Evolutionary conservation across 1,140 invertebrate genomes (phyloP).

Genomic region (Drosophila kohkoa): DNA sequence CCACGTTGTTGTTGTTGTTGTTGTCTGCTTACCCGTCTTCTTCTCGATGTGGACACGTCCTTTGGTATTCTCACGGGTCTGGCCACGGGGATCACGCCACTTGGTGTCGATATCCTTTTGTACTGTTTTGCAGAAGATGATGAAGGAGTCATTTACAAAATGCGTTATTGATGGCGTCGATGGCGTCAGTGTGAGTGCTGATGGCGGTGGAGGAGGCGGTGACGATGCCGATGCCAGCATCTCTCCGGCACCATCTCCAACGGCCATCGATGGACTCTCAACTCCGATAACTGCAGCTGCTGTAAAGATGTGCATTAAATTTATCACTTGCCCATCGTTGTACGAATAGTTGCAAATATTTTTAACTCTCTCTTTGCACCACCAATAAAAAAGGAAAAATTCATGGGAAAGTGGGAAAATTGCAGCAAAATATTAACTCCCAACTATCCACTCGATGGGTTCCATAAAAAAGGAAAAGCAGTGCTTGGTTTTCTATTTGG

Average conservation of each 20-base stretch:
- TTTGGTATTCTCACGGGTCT: conserved; percentile 76
- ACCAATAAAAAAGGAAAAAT: not conserved
- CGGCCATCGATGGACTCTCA: not conserved
- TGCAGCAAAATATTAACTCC: conserved; percentile 10
- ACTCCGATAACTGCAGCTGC: conserved; percentile 66
- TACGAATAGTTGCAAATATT: conserved; percentile 11
- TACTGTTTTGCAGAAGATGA: conserved; percentile 82
- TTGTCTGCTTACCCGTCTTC: conserved; percentile 68
- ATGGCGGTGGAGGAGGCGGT: conserved; percentile 14
- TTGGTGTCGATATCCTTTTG: conserved; percentile 80
- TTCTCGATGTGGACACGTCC: conserved; percentile 82
- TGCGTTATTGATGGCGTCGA: conserved; percentile 81
- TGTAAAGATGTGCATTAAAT: conserved; percentile 61
- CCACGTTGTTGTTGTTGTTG: not conserved
- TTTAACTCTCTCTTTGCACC: not conserved
- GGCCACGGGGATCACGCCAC: conserved; percentile 79
- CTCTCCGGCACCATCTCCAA: not conserved
- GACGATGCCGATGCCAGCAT: conserved; percentile 1
- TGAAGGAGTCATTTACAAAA: conserved; percentile 84
- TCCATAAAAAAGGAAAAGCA: conserved; percentile 2
- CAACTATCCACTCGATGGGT: too few species aligned
- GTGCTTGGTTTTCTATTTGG: not conserved
- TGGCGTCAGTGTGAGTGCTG: conserved; percentile 64
- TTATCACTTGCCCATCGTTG: conserved; percentile 51
- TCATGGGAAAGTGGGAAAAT: conserved; percentile 2